Evolutionary conservation across 2,797 vertebrate genomes (phyloP), one percentile per base, ranked within the genome.

Genomic region (Uromys caudimaculatus): DNA sequence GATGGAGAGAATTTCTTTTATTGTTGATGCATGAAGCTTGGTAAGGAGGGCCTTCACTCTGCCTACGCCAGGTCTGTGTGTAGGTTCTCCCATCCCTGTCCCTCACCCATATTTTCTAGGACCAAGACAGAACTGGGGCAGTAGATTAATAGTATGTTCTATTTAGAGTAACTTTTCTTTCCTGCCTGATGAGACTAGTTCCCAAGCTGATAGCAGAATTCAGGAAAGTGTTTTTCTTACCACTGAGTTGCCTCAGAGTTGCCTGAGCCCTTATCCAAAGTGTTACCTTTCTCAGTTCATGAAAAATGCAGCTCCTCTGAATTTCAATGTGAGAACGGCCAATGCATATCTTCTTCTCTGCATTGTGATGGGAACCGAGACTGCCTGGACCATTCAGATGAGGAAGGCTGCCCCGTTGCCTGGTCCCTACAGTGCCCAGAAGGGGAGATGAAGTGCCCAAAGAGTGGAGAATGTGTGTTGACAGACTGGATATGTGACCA

Each of bases 401-500:
- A 99, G 97, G 97, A 96, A 56, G 97, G 97, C 95, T 99, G 99
- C 6, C 16, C 98, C 0, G 1, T 95, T 12, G 88, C 97, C n/a
- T 98, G 95, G 78, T 98, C 98, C 0, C 98, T 98, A 0, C 97
- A 84, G 38, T 99, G 99, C 97, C 97, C 86, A 2, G 69, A 86
- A 0, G 92, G 97, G 0, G 98, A 99, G 92, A 97, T 98, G 56
- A 98, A 23, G 0, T 99, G 99, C 95, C 97, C 95, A 0, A 90
- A 79, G 85, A 99, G 99, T 4, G 98, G 99, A 1, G 98, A 99
- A 97, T 99, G 99, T 24, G 97, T 99, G 83, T 97, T 99, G 0
- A 98, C 98, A 52, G 99, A 99, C 29, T 99, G 99, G 99, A 89
- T 98, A 69, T 99, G 99, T 29, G 99, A 99, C 3, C 99, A 99